phyloP scores from a whole-genome alignment of 2,888 invertebrate species.

The Amphipoea lucens region DNA sequence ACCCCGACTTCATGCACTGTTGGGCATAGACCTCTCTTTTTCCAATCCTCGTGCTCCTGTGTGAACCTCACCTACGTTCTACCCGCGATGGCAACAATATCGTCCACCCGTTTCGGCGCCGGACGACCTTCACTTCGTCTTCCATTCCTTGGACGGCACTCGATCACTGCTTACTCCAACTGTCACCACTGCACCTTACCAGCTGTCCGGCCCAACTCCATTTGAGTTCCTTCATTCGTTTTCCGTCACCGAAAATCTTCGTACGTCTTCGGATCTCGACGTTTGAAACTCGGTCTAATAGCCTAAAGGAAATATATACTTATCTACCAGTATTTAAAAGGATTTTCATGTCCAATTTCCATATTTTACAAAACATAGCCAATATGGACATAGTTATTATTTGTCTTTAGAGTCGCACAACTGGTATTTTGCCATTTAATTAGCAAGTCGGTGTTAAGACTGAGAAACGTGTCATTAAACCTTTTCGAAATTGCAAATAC shows the following conservation, averaged over 20 bases:
- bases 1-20: no score
- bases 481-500: background rate
- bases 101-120: background rate
- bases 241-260: background rate
- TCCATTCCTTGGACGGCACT: background rate
- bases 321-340: background rate
- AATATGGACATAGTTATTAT: background rate
- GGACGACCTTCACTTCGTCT: background rate
- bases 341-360: background rate
- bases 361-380: background rate
- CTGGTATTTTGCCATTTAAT: background rate
- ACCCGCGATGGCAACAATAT: background rate
- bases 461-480: background rate
- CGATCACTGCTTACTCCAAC: no score
- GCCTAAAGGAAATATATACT: background rate
- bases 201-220: no score
- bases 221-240: background rate
- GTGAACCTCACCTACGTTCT: background rate
- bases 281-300: background rate
- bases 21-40: no score
- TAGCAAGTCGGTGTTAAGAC: background rate
- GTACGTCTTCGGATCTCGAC: background rate
- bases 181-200: no score
- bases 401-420: background rate
- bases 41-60: no score